phyloP scores from a whole-genome alignment of 2,888 invertebrate species.

The Parnassius orleans region DNA sequence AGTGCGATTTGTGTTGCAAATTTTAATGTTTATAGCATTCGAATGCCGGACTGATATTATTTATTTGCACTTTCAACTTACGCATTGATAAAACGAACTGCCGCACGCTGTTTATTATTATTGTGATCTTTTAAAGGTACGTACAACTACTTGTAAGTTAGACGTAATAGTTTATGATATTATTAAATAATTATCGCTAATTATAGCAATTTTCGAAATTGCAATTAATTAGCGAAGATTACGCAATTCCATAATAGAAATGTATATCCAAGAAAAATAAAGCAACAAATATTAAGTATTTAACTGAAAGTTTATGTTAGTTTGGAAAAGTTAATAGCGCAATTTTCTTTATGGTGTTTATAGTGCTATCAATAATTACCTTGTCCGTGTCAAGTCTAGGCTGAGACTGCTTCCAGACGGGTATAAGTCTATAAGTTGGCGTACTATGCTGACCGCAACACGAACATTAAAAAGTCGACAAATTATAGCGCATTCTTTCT shows the following conservation, averaged over 20 bases:
- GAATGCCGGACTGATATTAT: slow-evolving; percentile 13
- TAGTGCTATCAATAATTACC: slow-evolving; percentile 58
- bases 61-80: slow-evolving; percentile 13
- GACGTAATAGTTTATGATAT: neutral
- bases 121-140: slow-evolving; percentile 26
- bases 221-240: neutral
- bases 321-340: slow-evolving; percentile 43
- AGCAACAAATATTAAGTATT: neutral
- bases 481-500: neutral
- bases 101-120: slow-evolving; percentile 5
- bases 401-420: slow-evolving; percentile 19
- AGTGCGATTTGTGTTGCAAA: slow-evolving; percentile 80
- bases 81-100: neutral
- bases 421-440: slow-evolving; percentile 7
- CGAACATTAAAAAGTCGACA: neutral
- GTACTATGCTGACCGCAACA: slow-evolving; percentile 1
- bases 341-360: slow-evolving; percentile 67
- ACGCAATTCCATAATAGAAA: neutral
- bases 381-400: slow-evolving; percentile 44
- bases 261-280: no score
- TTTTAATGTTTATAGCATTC: slow-evolving; percentile 43
- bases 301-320: neutral
- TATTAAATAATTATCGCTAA: no score
- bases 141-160: neutral
- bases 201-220: no score